Base-by-base conservation (phyloP, 2,113 vertebrate genomes). In the Lucifuga dentata region DNA sequence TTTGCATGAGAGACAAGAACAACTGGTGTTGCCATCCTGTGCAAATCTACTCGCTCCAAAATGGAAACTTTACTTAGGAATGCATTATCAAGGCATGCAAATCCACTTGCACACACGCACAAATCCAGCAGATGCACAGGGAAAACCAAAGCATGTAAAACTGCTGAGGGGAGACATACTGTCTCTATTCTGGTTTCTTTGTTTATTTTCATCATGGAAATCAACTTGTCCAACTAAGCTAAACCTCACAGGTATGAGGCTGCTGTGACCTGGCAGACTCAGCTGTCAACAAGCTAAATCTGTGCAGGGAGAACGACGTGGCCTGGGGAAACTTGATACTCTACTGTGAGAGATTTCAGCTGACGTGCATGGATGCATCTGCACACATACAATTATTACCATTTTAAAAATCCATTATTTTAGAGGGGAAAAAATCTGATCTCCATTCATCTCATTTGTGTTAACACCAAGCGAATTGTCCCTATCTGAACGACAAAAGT, bases 41-140 rank as follows among this genome's bases (percentile, higher is more conserved):
- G 67, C 66, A 85, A 81, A 88, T 84, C 36, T 48, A 69, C 51
- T 65, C 13, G 15, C 32, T 73, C 61, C 41, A 59, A 78, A 78
- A 86, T 84, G 57, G 46, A 85, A 87, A 77, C 78, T 61, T 72
- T 69, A 46, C 3, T 53, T 11, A 66, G 66, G 53, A 82, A 84
- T 81, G 44, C 73, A 68, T 65, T 49, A 73, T 74, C 70, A 86
- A 81, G 68, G 82, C 85, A 90, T 89, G 87, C 87, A 90, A 90
- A 90, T 84, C 49, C 61, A 70, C 65, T 72, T 65, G 73, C 62
- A 85, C 83, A 76, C 73, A 84, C n/a, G n/a, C 68, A 71, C 53
- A 73, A 73, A 84, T 80, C 67, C 82, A 83, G 51, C 63, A 85
- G 73, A 77, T 65, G 63, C 67, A 56, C 52, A 19, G 39, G 53